Evolutionary conservation across 2,888 invertebrate genomes (phyloP), one percentile per base, ranked within the genome.

Genomic region (Polydrusus pterygomalis): DNA sequence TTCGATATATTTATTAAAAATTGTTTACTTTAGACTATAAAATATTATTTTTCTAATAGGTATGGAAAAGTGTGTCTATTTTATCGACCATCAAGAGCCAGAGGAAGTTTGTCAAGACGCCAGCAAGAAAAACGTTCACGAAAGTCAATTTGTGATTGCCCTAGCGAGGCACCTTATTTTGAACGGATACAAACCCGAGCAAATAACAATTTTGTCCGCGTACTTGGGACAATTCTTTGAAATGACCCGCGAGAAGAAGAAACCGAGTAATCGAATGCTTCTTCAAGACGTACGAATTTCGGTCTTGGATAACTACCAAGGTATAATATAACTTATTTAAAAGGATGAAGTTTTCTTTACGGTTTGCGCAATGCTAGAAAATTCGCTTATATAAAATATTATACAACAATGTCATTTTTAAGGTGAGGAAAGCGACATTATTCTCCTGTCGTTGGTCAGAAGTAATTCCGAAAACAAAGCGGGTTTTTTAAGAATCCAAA

Each of bases 381-480:
- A 3, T 25, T 5, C 25, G 25, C 5, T 3, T 25, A 25, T 45
- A 45, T 20, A n/a, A n/a, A n/a, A n/a, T n/a, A n/a, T n/a, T n/a
- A n/a, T n/a, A n/a, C n/a, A 3, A 10, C n/a, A 9, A 1, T 43
- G 49, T 49, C 8, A 49, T 34, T 15, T 70, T 70, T n/a, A 11
- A 88, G 95, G 96, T 0, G 93, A 95, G 83, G 95, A 95, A 88
- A 93, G 91, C 83, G 92, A 92, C 84, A 94, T 96, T 82, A 92
- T 96, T 67, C 89, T 96, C 79, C 86, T 96, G 75, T 95, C 95
- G 0, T 86, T 96, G 13, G 96, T 96, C 0, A 90, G 96, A 83
- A 95, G 93, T 83, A 95, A 95, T 87, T 85, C 86, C 54, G 89
- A 91, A 11, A 89, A 89, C 62, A 91, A 89, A 73, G 92, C 95